Evolutionary conservation across 64 coral and sea anemone species (phyloP).

Genomic region (Trachythela sp.): DNA sequence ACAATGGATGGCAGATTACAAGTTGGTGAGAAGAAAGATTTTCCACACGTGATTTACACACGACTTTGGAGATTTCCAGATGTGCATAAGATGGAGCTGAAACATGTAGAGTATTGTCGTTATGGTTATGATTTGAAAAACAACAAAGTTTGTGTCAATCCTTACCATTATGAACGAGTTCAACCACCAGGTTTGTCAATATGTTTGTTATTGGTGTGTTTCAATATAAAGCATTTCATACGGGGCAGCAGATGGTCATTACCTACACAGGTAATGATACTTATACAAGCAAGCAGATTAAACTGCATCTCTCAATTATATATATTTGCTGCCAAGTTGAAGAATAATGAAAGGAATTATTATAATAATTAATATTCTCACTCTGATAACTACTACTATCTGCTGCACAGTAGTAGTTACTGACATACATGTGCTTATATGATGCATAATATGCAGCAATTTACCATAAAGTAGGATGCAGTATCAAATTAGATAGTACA

Average conservation of each 20-base stretch:
- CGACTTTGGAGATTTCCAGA: conserved; percentile 95
- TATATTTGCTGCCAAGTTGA: too few species aligned
- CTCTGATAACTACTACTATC: too few species aligned
- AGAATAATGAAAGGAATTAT: too few species aligned
- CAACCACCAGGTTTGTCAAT: conserved; percentile 79
- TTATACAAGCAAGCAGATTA: not conserved
- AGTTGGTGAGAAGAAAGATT: conserved; percentile 99
- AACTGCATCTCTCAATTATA: not conserved
- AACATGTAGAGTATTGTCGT: conserved; percentile 96
- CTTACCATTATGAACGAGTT: conserved; percentile 98
- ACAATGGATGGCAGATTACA: conserved; percentile 98
- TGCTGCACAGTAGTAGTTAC: too few species aligned
- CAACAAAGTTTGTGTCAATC: conserved; percentile 99
- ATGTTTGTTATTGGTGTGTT: not conserved
- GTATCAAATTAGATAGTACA: not conserved
- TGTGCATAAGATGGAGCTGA: conserved; percentile 98
- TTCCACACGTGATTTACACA: conserved; percentile 98
- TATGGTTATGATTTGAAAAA: conserved; percentile 98
- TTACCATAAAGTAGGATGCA: not conserved
- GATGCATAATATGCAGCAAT: not conserved
- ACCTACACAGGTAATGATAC: not conserved
- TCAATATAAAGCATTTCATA: not conserved
- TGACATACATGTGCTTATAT: not conserved
- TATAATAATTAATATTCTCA: too few species aligned
- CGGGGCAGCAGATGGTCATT: not conserved